Evolutionary conservation across 2,888 invertebrate species (phyloP).

Genomic region (Stegana nigrithorax): DNA sequence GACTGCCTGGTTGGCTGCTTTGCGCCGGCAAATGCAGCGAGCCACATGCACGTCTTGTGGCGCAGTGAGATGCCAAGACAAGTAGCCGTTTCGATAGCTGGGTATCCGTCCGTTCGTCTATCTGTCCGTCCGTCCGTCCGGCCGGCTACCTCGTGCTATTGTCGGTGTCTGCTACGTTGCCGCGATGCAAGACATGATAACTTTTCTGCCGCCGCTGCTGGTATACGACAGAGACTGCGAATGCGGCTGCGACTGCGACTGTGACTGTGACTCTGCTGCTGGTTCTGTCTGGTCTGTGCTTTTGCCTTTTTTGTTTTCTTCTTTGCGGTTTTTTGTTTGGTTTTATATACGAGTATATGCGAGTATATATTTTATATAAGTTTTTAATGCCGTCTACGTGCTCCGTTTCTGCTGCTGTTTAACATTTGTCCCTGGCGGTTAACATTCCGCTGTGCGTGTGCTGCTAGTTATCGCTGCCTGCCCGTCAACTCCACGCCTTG

Average conservation of each 20-base stretch:
- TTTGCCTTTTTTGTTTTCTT: too few relatives aligned
- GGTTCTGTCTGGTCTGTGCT: too few relatives aligned
- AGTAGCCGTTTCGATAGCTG: conserved; percentile 16
- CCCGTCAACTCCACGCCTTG: too few relatives aligned
- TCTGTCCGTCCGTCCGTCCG: background rate
- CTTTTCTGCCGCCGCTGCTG: background rate
- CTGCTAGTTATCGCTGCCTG: background rate
- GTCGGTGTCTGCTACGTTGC: conserved; percentile 10
- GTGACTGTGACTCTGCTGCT: too few relatives aligned
- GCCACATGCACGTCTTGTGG: background rate
- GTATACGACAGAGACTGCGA: too few relatives aligned
- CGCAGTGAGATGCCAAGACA: conserved; percentile 16
- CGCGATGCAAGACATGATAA: conserved; percentile 15
- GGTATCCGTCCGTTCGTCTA: background rate
- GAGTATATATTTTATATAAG: conserved; percentile 11
- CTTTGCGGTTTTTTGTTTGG: background rate
- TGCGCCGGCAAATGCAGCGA: background rate
- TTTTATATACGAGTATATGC: background rate
- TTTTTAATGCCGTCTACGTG: conserved; percentile 17
- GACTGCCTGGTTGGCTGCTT: background rate
- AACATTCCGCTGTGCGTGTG: conserved; percentile 12
- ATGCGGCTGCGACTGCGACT: too few relatives aligned
- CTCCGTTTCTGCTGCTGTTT: conserved; percentile 3
- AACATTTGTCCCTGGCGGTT: conserved; percentile 17
- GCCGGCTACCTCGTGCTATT: too few relatives aligned